These are phyloP conservation scores for Drosophila busckii DNA, from an alignment of 1,140 invertebrate species.

Conservation along the genomic window DNA sequence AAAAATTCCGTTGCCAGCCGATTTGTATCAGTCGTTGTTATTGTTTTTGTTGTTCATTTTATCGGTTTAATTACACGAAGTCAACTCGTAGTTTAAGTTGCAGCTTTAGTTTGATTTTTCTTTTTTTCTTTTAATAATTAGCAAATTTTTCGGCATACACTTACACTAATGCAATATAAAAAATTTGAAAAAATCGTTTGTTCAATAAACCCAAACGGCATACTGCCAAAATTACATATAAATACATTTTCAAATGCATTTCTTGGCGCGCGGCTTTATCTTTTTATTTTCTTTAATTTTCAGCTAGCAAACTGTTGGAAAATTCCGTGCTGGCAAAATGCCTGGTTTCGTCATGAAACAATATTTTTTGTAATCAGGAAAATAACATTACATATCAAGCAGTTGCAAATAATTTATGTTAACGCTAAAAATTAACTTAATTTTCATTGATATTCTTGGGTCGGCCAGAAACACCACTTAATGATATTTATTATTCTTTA, in stretches of 20 bases:
- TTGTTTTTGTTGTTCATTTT: conserved; percentile 23
- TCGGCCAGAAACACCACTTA: too few species aligned
- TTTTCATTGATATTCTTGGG: too few species aligned
- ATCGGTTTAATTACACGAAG: conserved; percentile 42
- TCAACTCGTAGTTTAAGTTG: conserved; percentile 43
- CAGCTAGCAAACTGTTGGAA: conserved; percentile 46
- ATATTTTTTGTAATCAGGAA: too few species aligned
- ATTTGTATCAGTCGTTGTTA: conserved; percentile 9
- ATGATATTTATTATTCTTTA: too few species aligned
- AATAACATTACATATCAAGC: too few species aligned
- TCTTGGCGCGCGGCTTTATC: conserved; percentile 33
- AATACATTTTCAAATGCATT: conserved; percentile 36
- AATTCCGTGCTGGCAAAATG: conserved; percentile 57
- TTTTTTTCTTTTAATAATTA: conserved; percentile 26
- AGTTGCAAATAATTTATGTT: too few species aligned
- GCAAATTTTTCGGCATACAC: conserved; percentile 26
- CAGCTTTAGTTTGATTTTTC: too few species aligned
- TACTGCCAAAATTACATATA: conserved; percentile 38
- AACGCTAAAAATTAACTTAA: too few species aligned
- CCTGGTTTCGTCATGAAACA: too few species aligned
- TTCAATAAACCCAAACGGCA: conserved; percentile 36
- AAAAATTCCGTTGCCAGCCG: conserved; percentile 57
- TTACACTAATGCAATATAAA: conserved; percentile 14
- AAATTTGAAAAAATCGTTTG: conserved; percentile 19
- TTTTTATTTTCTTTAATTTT: conserved; percentile 51